Evolutionary conservation across 2,888 invertebrate genomes (phyloP).

Genomic region (Scaptomyza cyrtandrae): DNA sequence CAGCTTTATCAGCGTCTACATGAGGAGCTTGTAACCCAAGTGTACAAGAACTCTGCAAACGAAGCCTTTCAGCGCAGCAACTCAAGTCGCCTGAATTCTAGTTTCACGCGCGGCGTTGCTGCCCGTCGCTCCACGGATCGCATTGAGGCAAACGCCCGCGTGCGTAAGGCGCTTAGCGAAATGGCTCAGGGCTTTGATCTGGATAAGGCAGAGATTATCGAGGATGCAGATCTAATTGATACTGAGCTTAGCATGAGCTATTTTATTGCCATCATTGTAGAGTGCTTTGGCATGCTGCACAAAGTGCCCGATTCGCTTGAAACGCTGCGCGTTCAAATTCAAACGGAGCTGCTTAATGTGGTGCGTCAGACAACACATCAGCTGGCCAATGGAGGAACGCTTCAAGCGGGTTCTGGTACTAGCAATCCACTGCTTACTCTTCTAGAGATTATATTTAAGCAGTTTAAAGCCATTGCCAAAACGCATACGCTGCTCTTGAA

Average conservation of each 20-base stretch:
- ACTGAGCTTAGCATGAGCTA: constrained; percentile 88
- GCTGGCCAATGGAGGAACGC: constrained; percentile 85
- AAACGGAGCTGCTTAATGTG: constrained; percentile 91
- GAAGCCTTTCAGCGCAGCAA: constrained; percentile 87
- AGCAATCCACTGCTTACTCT: constrained; percentile 86
- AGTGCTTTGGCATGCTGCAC: constrained; percentile 92
- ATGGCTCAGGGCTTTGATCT: constrained; percentile 84
- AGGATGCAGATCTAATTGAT: constrained; percentile 87
- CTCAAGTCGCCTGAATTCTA: constrained; percentile 86
- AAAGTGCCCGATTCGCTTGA: constrained; percentile 94
- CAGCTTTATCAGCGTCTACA: constrained; percentile 89
- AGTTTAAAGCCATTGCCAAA: constrained; percentile 92
- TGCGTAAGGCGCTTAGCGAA: constrained; percentile 86
- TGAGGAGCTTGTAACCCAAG: constrained; percentile 89
- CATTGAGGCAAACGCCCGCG: constrained; percentile 85
- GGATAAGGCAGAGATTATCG: constrained; percentile 85
- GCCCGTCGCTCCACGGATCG: constrained; percentile 87
- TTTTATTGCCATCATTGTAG: constrained; percentile 92
- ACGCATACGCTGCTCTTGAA: constrained; percentile 90
- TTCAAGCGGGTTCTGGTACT: constrained; percentile 45
- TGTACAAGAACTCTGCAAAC: constrained; percentile 88
- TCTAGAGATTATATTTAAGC: constrained; percentile 91
- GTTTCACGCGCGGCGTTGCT: constrained; percentile 86
- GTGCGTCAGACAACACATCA: constrained; percentile 92
- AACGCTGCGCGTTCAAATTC: constrained; percentile 92